Base-by-base conservation (phyloP, 2,888 invertebrate species). In the Glaucopsyche alexis region DNA sequence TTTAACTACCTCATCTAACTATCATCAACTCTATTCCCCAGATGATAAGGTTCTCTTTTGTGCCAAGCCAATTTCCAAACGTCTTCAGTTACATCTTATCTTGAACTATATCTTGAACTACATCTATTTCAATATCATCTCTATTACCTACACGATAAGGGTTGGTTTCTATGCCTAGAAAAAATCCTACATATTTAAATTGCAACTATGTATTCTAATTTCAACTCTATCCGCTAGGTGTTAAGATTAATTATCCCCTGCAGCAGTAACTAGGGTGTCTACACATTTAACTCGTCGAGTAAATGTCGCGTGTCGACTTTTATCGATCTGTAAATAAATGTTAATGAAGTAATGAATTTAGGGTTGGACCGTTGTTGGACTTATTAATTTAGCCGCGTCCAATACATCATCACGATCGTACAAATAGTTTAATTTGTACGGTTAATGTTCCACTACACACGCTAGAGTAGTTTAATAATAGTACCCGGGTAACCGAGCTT, bases 301-400 rank as follows among this genome's bases (percentile, higher is more conserved):
- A 66, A 66, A 66, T 66, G 66, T 66, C 42, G 66, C 40, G 9
- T 16, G 66, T n/a, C 42, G 66, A 66, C 66, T 42, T 66, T 66
- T 66, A 66, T 66, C 65, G 65, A 42, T 42, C 66, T 42, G 40
- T 66, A 66, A 66, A 66, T 66, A 66, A 66, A 66, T 66, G 66
- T 66, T 42, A 66, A 66, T 66, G 66, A 66, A 66, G 7, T 42
- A 16, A 66, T 42, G 42, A 66, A 66, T 66, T 40, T 66, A 11
- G 55, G 16, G 16, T 55, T 29, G n/a, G n/a, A 66, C 40, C 9
- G 40, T 40, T 38, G 29, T 29, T 13, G 2, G 29, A 19, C 11
- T 60, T 29, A 60, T 14, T 38, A 60, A 29, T 60, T 29, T 29
- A 3, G 29, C 29, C 60, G 13, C 19, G 29, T 29, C 29, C 55